A percentile compares a stretch with the other conserved stretches of the same genome.
Evolutionary conservation across 2,797 vertebrate genomes (phyloP).

Genomic region (Cercopithecus mitis): DNA sequence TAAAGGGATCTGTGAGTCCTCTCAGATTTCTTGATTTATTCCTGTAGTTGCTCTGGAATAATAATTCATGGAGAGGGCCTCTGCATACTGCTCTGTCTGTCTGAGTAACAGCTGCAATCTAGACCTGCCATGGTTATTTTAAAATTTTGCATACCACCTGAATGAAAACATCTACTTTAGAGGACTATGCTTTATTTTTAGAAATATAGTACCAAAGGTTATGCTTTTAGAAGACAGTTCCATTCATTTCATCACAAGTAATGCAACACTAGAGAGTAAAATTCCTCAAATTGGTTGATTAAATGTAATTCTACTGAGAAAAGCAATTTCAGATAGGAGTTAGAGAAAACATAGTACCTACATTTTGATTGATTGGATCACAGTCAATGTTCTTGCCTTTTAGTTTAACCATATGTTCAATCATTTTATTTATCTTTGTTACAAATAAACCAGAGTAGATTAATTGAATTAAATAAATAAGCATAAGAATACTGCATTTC

Average conservation of each 20-base stretch:
- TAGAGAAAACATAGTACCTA: neutral
- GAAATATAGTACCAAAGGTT: neutral
- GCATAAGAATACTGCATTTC: neutral
- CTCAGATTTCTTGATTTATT: too few relatives aligned
- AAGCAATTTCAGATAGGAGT: conserved; percentile 37
- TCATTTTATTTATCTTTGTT: neutral
- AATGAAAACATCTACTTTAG: neutral
- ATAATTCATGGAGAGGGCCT: too few relatives aligned
- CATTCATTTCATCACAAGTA: neutral
- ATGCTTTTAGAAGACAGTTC: neutral
- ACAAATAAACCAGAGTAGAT: neutral
- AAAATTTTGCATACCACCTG: neutral
- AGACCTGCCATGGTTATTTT: too few relatives aligned
- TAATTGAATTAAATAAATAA: neutral
- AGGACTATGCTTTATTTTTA: neutral
- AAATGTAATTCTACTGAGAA: conserved; percentile 30
- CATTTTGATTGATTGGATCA: neutral
- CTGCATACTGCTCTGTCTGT: too few relatives aligned
- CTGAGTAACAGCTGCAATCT: too few relatives aligned
- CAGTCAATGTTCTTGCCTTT: neutral
- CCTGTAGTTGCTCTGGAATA: too few relatives aligned
- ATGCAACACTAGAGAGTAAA: neutral
- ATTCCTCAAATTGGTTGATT: neutral
- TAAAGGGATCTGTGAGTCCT: too few relatives aligned
- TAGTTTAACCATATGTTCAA: neutral